These are phyloP conservation scores for Dermochelys coriacea DNA, from an alignment of 2,797 vertebrate genomes.

Conservation along the genomic window DNA sequence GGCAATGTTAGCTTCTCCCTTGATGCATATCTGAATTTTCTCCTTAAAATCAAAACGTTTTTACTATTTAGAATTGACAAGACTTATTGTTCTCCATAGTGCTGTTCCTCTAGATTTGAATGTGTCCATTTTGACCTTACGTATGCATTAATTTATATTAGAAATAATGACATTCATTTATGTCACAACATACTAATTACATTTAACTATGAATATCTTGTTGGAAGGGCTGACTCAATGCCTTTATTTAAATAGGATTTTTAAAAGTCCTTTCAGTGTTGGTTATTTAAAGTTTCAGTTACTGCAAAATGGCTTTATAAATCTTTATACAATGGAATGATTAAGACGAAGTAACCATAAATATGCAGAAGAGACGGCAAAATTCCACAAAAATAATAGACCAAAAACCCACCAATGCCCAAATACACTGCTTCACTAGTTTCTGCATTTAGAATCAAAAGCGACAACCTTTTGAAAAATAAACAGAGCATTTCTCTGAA, in stretches of 20 bases:
- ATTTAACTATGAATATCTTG: not conserved
- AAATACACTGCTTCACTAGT: not conserved
- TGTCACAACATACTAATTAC: not conserved
- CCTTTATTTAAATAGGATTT: not conserved
- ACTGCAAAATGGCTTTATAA: not conserved
- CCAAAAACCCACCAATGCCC: not conserved
- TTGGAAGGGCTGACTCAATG: not conserved
- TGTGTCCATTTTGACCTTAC: not conserved
- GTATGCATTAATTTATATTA: not conserved
- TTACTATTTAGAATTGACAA: not conserved
- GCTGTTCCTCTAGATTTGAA: not conserved
- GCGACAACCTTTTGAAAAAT: not conserved
- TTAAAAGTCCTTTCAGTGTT: not conserved
- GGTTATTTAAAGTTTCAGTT: not conserved
- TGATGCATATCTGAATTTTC: not conserved
- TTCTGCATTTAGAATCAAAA: not conserved
- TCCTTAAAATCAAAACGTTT: not conserved
- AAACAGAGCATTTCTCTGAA: not conserved
- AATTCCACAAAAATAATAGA: not conserved
- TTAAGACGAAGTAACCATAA: not conserved
- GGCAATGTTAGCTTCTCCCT: not conserved
- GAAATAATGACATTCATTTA: not conserved
- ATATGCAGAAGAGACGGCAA: not conserved
- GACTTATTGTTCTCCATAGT: not conserved
- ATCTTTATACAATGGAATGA: not conserved